Evolutionary conservation across 2,888 invertebrate genomes (phyloP).

Genomic region (Drepana falcataria): DNA sequence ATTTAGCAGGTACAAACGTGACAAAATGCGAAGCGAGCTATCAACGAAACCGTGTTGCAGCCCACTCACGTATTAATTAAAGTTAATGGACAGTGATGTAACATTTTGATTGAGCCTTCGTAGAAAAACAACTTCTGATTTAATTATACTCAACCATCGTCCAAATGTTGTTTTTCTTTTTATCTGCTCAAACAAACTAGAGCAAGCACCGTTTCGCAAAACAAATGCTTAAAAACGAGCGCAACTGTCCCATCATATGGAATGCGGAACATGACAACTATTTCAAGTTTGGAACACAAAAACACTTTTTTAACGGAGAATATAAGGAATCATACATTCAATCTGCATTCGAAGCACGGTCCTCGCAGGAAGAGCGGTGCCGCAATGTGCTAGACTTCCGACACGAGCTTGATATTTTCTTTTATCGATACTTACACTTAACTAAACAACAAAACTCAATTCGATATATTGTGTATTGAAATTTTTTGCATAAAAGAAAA

Average conservation of each 20-base stretch:
- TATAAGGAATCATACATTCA: slow-evolving; percentile 40
- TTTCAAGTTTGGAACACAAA: slow-evolving; percentile 38
- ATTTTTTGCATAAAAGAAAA: no score
- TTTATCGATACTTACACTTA: slow-evolving; percentile 42
- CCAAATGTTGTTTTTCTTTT: not conserved
- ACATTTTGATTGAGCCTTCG: not conserved
- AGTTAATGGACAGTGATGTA: not conserved
- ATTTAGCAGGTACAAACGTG: slow-evolving; percentile 16
- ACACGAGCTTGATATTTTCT: slow-evolving; percentile 59
- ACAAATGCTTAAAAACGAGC: slow-evolving; percentile 15
- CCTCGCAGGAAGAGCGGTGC: slow-evolving; percentile 61
- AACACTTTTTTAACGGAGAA: slow-evolving; percentile 51
- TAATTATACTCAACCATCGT: no score
- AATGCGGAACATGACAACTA: slow-evolving; percentile 36
- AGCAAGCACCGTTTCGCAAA: not conserved
- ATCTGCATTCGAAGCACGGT: slow-evolving; percentile 58
- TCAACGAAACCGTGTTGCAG: slow-evolving; percentile 8
- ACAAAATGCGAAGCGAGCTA: slow-evolving; percentile 13
- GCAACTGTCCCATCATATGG: slow-evolving; percentile 11
- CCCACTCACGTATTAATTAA: not conserved
- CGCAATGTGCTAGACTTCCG: slow-evolving; percentile 65
- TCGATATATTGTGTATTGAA: no score
- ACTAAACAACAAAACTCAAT: no score
- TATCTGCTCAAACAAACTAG: not conserved
- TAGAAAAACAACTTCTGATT: not conserved